Conservation (phyloP, 2,888 invertebrate species). For the Chirona hameri region DNA sequence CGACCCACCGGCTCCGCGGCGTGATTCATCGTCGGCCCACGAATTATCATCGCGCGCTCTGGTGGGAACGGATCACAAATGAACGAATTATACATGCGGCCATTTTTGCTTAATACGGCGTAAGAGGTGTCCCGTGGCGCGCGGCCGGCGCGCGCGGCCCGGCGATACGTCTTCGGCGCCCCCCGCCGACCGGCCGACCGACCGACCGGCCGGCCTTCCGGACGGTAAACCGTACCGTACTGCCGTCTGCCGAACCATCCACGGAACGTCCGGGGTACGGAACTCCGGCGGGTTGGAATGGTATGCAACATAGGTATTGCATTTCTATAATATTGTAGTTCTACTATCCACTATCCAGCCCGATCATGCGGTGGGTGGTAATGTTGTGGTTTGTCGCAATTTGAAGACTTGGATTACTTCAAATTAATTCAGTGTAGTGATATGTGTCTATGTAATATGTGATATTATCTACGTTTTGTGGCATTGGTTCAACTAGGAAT, state of each 20-base stretch:
- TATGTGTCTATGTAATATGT: too few relatives aligned
- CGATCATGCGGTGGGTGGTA: too few relatives aligned
- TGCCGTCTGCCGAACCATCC: too few relatives aligned
- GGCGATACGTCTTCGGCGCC: neutral
- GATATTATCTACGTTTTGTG: too few relatives aligned
- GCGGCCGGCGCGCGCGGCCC: neutral
- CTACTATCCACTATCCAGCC: too few relatives aligned
- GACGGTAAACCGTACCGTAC: neutral
- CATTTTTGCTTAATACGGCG: conserved; percentile 3
- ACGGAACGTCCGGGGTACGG: too few relatives aligned
- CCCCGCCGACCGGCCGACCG: neutral
- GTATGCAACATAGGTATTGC: too few relatives aligned
- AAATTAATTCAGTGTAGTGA: too few relatives aligned
- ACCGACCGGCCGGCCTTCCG: neutral
- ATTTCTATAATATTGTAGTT: too few relatives aligned
- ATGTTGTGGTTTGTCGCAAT: too few relatives aligned
- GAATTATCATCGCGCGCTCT: neutral
- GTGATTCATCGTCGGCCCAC: neutral
- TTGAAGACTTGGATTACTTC: too few relatives aligned
- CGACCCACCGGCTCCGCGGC: neutral
- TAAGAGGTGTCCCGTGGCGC: conserved; percentile 6
- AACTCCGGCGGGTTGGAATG: neutral
- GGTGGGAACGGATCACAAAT: neutral
- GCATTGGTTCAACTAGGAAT: too few relatives aligned
- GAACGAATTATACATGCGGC: conserved; percentile 10